Base-by-base conservation (phyloP, 2,113 vertebrate genomes). In the Peromyscus maniculatus region DNA sequence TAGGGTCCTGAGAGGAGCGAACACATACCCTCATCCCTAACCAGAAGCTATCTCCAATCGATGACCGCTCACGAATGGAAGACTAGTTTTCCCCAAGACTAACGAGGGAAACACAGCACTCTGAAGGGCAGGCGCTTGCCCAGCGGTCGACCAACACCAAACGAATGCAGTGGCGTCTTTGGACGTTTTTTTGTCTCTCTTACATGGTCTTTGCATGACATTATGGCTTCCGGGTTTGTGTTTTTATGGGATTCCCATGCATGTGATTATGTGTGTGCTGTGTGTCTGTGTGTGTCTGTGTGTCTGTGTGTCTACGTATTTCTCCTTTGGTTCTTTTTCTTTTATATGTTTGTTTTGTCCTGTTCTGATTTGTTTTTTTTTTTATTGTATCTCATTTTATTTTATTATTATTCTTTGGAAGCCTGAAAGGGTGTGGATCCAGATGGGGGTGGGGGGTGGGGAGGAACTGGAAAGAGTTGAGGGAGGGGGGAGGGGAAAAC, bases 1-100 rank as follows among this genome's bases (percentile, higher is more conserved):
- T 24, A 12, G 24, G 49, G n/a, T 62, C 22, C 57, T 59, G 55
- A 59, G 79, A 59, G 55, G 10, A 28, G 36, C 1, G 21, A 22
- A 26, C 7, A 4, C 1, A 4, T 0, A 52, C 0, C n/a, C 7
- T 57, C n/a, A 9, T 28, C n/a, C 57, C n/a, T 16, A 62, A 57
- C 57, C 22, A 43, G 80, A 83, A 8, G 36, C 57, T 43, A 28
- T 16, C 82, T 39, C 36, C n/a, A 62, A 15, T 43, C 28, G 82
- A 64, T 43, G 62, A 5, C 57, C n/a, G 43, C 57, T 62, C 12
- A 31, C 8, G 39, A 43, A 43, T 11, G 72, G 39, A 43, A 74
- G 21, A 74, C 11, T 43, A 1, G 1, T 74, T 10, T 43, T 43
- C 72, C 39, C 72, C 72, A 28, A 49, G 46, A 49, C 75, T 49